Base-by-base conservation (phyloP, 64 coral and sea anemone species). In the Montipora sp. region DNA sequence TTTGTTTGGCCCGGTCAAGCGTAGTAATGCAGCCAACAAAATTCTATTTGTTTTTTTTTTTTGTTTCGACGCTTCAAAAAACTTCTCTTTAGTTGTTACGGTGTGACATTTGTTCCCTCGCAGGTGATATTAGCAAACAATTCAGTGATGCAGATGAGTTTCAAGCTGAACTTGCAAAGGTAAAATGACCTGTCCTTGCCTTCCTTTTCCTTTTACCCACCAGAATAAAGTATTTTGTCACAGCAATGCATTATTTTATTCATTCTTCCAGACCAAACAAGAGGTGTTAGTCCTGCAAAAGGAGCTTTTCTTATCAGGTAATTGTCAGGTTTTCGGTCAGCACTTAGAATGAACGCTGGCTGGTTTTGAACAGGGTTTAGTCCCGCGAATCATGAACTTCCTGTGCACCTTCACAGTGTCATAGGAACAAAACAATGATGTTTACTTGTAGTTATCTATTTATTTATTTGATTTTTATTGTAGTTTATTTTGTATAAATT, bases 91-190 rank as follows among this genome's bases (percentile, higher is more conserved):
- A 36, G 36, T 36, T 36, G 36, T 36, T 36, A 36, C 36, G 36
- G 12, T 13, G 18, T 68, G 4, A 16, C 12, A 0, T n/a, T 3
- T 36, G 36, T 87, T 87, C 21, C 84, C 5, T 1, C 59, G 0
- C 77, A 99, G 98, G 76, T 76, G 98, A 99, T 72, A 99, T 99
- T 21, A 99, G 94, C 68, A 99, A 96, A 75, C 98, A 99, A 80
- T 99, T 99, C 43, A 96, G 92, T 87, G 98, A 99, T 92, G 98
- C 98, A 51, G 98, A 99, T 69, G 98, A 99, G 49, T 81, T 94
- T 6, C 98, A 99, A 94, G 89, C 98, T 3, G 98, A 96, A 70
- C 78, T 95, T 19, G 94, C 83, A 7, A 80, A 94, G 84, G 94
- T 95, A 60, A 83, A 20, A 66, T 53, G 19, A 8, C 43, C 44